A percentile compares a stretch with the other conserved stretches of the same genome.
Evolutionary conservation across 2,888 invertebrate species (phyloP).

Genomic region (Amiota minor): DNA sequence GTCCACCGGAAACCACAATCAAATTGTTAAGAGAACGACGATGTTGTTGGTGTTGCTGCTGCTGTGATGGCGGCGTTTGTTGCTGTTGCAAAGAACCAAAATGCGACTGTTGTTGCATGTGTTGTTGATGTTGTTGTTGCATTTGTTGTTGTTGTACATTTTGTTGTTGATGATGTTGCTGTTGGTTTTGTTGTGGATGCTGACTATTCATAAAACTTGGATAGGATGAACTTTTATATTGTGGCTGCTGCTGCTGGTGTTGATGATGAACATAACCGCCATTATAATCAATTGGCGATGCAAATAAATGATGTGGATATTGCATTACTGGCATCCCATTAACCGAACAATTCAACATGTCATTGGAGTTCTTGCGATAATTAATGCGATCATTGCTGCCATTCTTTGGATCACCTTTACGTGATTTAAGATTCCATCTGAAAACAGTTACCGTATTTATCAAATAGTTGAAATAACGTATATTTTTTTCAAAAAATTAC

Average conservation of each 20-base stretch:
- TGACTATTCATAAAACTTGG: slow-evolving; percentile 68
- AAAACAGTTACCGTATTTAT: slow-evolving; percentile 4
- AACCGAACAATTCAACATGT: slow-evolving; percentile 67
- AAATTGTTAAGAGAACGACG: slow-evolving; percentile 72
- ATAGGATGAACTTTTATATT: slow-evolving; percentile 72
- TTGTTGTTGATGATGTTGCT: slow-evolving; percentile 36
- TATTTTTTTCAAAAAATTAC: slow-evolving; percentile 50
- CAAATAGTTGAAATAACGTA: background rate
- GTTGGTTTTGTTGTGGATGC: slow-evolving; percentile 42
- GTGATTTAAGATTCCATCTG: slow-evolving; percentile 71
- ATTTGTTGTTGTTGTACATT: slow-evolving; percentile 49
- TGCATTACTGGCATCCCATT: slow-evolving; percentile 51
- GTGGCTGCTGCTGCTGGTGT: slow-evolving; percentile 51
- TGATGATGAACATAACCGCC: slow-evolving; percentile 6
- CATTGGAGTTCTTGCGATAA: slow-evolving; percentile 72
- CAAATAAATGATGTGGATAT: slow-evolving; percentile 53
- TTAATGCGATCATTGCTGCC: slow-evolving; percentile 71
- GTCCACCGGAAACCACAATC: slow-evolving; percentile 68
- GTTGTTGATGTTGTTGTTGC: slow-evolving; percentile 52
- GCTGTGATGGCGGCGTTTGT: slow-evolving; percentile 54
- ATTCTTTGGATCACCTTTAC: slow-evolving; percentile 70
- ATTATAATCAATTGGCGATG: slow-evolving; percentile 35
- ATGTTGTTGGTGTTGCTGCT: slow-evolving; percentile 52
- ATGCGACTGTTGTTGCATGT: slow-evolving; percentile 63
- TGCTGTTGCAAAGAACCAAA: slow-evolving; percentile 65